Evolutionary conservation across 2,888 invertebrate species (phyloP).

Genomic region (Sesia apiformis): DNA sequence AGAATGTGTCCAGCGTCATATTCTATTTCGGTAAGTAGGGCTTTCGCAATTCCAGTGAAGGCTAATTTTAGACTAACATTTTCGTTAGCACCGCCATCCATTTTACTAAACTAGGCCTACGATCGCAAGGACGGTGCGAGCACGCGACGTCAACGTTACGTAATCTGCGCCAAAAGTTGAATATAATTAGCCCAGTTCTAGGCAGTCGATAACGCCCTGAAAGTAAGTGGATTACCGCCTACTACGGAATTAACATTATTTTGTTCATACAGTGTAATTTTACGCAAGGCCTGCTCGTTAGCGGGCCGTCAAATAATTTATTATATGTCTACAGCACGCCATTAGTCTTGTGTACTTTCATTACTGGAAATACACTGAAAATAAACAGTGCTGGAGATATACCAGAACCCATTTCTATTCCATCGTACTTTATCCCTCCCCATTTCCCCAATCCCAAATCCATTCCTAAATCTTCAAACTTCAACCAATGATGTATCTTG

Average conservation of each 20-base stretch:
- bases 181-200: conserved; percentile 38
- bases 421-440: too few species aligned
- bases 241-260: not conserved
- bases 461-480: too few species aligned
- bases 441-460: too few species aligned
- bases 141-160: conserved; percentile 15
- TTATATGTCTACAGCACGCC: too few species aligned
- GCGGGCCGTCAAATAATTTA: too few species aligned
- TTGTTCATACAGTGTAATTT: not conserved
- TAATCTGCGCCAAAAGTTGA: conserved; percentile 31
- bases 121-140: not conserved
- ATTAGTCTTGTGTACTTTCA: too few species aligned
- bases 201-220: conserved; percentile 10
- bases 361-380: too few species aligned
- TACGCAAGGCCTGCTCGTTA: not conserved
- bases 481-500: too few species aligned
- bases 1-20: too few species aligned
- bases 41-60: not conserved
- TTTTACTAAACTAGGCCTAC: not conserved
- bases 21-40: too few species aligned
- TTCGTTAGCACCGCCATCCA: not conserved
- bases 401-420: too few species aligned
- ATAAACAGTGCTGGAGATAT: too few species aligned
- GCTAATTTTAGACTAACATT: not conserved
- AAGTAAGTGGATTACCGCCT: conserved; percentile 4